Conservation (phyloP, 2,797 vertebrate species). For the Bufotes viridis region DNA sequence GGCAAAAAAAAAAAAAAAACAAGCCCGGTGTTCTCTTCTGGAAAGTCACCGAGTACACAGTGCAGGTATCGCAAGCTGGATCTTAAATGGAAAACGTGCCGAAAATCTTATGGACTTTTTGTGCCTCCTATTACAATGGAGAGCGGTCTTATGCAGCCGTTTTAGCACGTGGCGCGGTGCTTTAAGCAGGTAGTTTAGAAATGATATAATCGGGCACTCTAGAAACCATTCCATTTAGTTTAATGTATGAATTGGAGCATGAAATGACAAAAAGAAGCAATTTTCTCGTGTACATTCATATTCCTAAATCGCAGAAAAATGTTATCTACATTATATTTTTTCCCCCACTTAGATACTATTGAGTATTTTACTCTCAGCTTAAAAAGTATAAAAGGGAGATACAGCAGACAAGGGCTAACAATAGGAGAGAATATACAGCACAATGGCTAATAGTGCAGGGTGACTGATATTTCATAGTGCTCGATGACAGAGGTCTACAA, state of each 20-base stretch:
- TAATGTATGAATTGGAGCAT: slow-evolving; percentile 62
- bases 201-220: slow-evolving; percentile 59
- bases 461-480: slow-evolving; percentile 9
- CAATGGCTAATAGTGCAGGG: slow-evolving; percentile 31
- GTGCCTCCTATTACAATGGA: slow-evolving; percentile 30
- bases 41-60: background rate
- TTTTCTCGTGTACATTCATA: slow-evolving; percentile 56
- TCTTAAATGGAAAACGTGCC: slow-evolving; percentile 57
- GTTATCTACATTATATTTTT: slow-evolving; percentile 59
- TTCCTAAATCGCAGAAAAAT: slow-evolving; percentile 53
- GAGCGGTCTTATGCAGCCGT: slow-evolving; percentile 22
- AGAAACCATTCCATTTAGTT: slow-evolving; percentile 62
- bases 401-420: slow-evolving; percentile 33
- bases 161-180: slow-evolving; percentile 38
- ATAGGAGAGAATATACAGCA: slow-evolving; percentile 22
- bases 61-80: slow-evolving; percentile 34
- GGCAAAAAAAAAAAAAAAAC: slow-evolving; percentile 2
- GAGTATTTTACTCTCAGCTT: slow-evolving; percentile 53
- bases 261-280: slow-evolving; percentile 62
- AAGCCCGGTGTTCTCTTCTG: background rate
- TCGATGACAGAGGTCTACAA: background rate
- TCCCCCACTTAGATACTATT: slow-evolving; percentile 41
- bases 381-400: slow-evolving; percentile 46
- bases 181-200: slow-evolving; percentile 54
- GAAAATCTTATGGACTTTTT: slow-evolving; percentile 27